Evolutionary conservation across 2,888 invertebrate genomes (phyloP), one percentile per base, ranked within the genome.

Genomic region (Liopterus haemorrhoidalis): DNA sequence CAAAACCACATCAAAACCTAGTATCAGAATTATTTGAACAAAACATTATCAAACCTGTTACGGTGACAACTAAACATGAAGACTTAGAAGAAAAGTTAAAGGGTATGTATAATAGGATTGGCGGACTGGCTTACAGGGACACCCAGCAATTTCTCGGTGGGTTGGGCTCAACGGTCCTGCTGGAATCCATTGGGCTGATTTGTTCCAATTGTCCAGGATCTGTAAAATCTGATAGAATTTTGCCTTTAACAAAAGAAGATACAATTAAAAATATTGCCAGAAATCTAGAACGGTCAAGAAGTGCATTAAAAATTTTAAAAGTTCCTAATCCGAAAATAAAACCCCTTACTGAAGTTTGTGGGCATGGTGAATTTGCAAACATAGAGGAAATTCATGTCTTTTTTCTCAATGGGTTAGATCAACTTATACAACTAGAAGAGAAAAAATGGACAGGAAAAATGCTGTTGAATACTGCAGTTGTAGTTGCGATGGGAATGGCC

Each of bases 321-420:
- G 38, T 33, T 21, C 42, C 42, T 18, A 11, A 40, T 14, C 31
- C 33, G 41, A 46, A 41, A 24, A 21, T 53, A 21, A 46, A 45
- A 39, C 27, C 46, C 35, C 11, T 54, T 4, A 39, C 25, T 4
- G 48, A 53, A 24, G 30, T n/a, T n/a, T n/a, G n/a, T n/a, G n/a
- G n/a, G 9, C 41, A 33, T 25, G 6, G 44, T 28, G 11, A 1
- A 40, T 18, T 12, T 44, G 37, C 27, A 40, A 38, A 33, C 46
- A 41, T 38, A 38, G 46, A 51, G 31, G 57, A 57, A 49, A 25
- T 57, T 4, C 21, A 35, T 14, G 19, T 48, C 1, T 55, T 57
- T 36, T 16, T 25, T n/a, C 41, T 53, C 8, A 55, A 56, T 49
- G 53, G 57, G 11, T 53, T 55, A 27, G 51, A 52, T 35, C 35